Base-by-base conservation (phyloP, 2,888 invertebrate genomes). In the Linyphia triangularis region DNA sequence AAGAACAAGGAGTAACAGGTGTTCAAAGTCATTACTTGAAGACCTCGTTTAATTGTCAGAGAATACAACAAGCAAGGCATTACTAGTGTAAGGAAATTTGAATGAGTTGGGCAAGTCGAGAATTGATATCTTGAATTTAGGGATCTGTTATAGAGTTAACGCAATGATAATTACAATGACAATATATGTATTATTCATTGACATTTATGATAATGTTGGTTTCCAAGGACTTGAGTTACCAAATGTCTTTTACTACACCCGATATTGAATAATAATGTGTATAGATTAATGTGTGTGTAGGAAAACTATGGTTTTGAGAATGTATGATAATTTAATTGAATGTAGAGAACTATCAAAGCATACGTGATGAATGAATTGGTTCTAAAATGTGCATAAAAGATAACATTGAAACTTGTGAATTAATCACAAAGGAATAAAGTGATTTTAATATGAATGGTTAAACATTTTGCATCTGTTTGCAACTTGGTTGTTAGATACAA, bases 1-100 rank as follows among this genome's bases (percentile, higher is more conserved):
- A 69, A 69, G 67, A 33, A 9, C 19, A 69, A n/a, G 67, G 37
- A 26, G 63, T 63, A 77, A 63, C 63, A 63, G 77, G 61, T 63
- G 16, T 40, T 40, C 77, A 63, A 77, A 63, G 61, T 63, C 77
- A 28, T 30, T 61, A 6, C 59, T 73, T 51, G 16, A 59, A 75
- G 30, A 22, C 59, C 77, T 77, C 63, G 63, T 33, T 19, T 10
- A 22, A 43, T 3, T 30, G 30, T 57, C 59, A 33, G 2, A 6
- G 40, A 72, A 19, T 24, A 28, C 70, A 28, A 43, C 40, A 10
- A 13, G 69, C n/a, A 26, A 13, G 16, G 51, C 13, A 51, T n/a
- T 9, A 40, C 16, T n/a, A 51, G 13, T 13, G n/a, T 51, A 5
- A 51, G n/a, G 51, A 16, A 51, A 9, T n/a, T 5, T 13, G 16